Percentiles rank a stretch among this genome's conserved stretches.
Conservation (phyloP, 1,140 invertebrate genomes). For the Diorhabda carinulata region DNA sequence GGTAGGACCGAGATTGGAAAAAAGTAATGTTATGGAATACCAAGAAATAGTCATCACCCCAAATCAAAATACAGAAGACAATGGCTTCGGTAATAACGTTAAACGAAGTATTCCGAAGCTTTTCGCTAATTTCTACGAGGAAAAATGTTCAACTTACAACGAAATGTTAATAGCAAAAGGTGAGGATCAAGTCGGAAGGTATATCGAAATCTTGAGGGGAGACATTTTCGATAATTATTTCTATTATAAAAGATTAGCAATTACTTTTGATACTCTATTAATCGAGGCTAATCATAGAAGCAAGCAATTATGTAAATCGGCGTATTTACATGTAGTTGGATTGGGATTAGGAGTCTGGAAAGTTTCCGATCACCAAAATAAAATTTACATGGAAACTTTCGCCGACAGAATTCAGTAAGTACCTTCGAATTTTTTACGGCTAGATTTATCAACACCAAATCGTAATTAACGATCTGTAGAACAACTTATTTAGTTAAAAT, state of each 20-base stretch:
- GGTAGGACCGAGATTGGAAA: conserved; percentile 50
- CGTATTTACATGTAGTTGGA: conserved; percentile 47
- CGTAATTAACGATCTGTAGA: background rate
- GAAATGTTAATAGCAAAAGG: conserved; percentile 21
- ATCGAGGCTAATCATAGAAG: conserved; percentile 43
- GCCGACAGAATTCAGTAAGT: conserved; percentile 45
- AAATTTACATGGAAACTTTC: conserved; percentile 50
- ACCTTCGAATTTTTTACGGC: background rate
- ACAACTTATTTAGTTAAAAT: background rate
- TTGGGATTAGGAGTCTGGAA: conserved; percentile 54
- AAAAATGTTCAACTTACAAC: conserved; percentile 28
- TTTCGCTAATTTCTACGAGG: conserved; percentile 38
- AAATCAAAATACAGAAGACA: conserved; percentile 47
- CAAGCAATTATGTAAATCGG: conserved; percentile 29
- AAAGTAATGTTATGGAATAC: conserved; percentile 49
- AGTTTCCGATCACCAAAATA: conserved; percentile 48
- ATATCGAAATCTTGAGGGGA: conserved; percentile 19
- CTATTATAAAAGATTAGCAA: conserved; percentile 41
- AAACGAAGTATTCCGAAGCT: conserved; percentile 45
- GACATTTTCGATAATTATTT: conserved; percentile 38
- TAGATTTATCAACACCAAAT: background rate
- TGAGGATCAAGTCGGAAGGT: conserved; percentile 10
- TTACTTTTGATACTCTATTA: conserved; percentile 40
- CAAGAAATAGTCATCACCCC: conserved; percentile 50
- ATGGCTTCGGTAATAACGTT: conserved; percentile 47